Conservation (phyloP, 2,888 invertebrate genomes). For the Spodoptera exigua region DNA sequence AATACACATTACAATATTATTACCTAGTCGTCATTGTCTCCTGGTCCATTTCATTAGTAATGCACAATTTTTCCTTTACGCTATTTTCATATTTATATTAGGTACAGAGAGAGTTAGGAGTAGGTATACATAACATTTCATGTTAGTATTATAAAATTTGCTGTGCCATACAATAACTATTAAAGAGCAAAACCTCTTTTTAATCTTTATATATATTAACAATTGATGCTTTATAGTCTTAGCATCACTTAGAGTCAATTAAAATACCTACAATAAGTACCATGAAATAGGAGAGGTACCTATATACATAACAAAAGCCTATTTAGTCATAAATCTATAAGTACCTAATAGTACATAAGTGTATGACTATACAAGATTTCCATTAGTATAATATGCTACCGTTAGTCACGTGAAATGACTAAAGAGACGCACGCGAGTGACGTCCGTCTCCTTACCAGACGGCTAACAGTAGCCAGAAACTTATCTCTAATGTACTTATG, state of each 20-base stretch:
- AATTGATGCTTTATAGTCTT: too few relatives aligned
- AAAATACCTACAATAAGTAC: background rate
- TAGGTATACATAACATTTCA: too few relatives aligned
- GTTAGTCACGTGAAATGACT: constrained; percentile 29
- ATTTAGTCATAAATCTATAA: constrained; percentile 23
- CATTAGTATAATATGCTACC: background rate
- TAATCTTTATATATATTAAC: too few relatives aligned
- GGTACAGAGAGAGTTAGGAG: too few relatives aligned
- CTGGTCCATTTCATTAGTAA: too few relatives aligned
- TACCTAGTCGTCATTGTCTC: too few relatives aligned
- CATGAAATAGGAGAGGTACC: background rate
- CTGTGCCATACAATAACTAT: too few relatives aligned
- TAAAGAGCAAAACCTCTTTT: too few relatives aligned
- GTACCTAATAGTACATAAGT: background rate
- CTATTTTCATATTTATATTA: too few relatives aligned
- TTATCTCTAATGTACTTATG: constrained; percentile 14
- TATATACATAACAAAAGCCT: background rate
- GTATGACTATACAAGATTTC: constrained; percentile 8
- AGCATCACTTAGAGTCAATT: background rate
- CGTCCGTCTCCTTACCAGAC: constrained; percentile 1
- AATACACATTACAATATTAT: too few relatives aligned
- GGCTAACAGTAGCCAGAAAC: background rate
- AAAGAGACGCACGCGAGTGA: constrained; percentile 13
- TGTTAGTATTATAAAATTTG: too few relatives aligned
- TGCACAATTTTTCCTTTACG: too few relatives aligned